Evolutionary conservation across 2,888 invertebrate species (phyloP).

Genomic region (Volucella inanis): DNA sequence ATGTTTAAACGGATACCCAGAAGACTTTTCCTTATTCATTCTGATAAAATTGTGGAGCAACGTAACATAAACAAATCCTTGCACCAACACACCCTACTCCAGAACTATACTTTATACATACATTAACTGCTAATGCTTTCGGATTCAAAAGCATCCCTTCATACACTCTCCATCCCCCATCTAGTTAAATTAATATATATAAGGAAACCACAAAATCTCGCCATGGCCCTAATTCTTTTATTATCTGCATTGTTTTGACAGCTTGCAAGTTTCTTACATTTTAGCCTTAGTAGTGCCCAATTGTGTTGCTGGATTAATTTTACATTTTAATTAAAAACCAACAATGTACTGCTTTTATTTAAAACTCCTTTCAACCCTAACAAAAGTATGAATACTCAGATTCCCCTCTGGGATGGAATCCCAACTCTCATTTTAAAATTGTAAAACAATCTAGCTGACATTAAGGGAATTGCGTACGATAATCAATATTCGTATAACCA

Average conservation of each 20-base stretch:
- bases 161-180: too few relatives aligned
- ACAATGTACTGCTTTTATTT: conserved; percentile 44
- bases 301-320: conserved; percentile 61
- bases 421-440: background rate
- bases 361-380: conserved; percentile 23
- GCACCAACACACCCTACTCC: too few relatives aligned
- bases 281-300: conserved; percentile 35
- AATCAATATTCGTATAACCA: conserved; percentile 22
- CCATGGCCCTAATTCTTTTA: conserved; percentile 20
- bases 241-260: conserved; percentile 60
- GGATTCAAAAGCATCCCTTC: too few relatives aligned
- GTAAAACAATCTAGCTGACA: conserved; percentile 5
- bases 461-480: conserved; percentile 5
- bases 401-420: background rate
- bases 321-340: conserved; percentile 74
- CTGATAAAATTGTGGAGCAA: too few relatives aligned
- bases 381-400: background rate
- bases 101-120: too few relatives aligned
- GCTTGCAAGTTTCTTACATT: conserved; percentile 49
- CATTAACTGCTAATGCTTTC: too few relatives aligned
- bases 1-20: too few relatives aligned
- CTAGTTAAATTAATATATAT: too few relatives aligned
- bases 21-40: too few relatives aligned
- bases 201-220: conserved; percentile 1
- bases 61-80: too few relatives aligned